phyloP scores from a whole-genome alignment of 2,797 vertebrate genomes.

The Acanthurus lineatus region DNA sequence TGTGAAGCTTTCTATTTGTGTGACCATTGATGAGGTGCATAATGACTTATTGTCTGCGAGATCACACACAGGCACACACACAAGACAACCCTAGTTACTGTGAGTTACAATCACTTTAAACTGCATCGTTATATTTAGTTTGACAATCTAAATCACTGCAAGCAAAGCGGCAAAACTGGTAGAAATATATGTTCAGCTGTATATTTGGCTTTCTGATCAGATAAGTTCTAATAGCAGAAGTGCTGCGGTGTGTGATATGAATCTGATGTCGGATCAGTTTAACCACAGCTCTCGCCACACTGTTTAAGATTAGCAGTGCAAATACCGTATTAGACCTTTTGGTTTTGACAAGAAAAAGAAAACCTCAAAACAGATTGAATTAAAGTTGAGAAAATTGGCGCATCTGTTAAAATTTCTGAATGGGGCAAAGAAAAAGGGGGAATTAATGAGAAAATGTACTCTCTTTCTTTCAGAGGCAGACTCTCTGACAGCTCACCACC shows the following conservation, averaged over 20 bases:
- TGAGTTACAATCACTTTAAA: background rate
- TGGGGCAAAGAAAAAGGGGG: constrained; percentile 11
- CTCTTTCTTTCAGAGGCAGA: constrained; percentile 32
- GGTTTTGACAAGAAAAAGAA: constrained; percentile 29
- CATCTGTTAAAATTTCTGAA: constrained; percentile 37
- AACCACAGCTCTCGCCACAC: constrained; percentile 52
- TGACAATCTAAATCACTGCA: background rate
- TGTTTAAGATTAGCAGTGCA: constrained; percentile 60
- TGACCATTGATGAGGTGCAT: background rate
- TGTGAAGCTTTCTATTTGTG: background rate
- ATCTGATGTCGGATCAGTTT: constrained; percentile 47
- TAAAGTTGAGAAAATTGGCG: constrained; percentile 20
- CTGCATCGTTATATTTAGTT: background rate
- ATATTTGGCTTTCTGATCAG: constrained; percentile 41
- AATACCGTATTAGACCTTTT: constrained; percentile 54
- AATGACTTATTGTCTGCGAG: background rate
- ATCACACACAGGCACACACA: background rate
- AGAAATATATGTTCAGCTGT: background rate
- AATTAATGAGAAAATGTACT: constrained; percentile 10
- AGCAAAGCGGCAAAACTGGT: background rate
- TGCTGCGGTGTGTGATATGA: constrained; percentile 34
- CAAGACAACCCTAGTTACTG: background rate
- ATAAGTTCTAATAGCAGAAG: constrained; percentile 44
- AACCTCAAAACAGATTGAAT: constrained; percentile 63
- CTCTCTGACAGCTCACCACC: constrained; percentile 55